Evolutionary conservation across 2,888 invertebrate genomes (phyloP).

Genomic region (Nymphalis urticae): DNA sequence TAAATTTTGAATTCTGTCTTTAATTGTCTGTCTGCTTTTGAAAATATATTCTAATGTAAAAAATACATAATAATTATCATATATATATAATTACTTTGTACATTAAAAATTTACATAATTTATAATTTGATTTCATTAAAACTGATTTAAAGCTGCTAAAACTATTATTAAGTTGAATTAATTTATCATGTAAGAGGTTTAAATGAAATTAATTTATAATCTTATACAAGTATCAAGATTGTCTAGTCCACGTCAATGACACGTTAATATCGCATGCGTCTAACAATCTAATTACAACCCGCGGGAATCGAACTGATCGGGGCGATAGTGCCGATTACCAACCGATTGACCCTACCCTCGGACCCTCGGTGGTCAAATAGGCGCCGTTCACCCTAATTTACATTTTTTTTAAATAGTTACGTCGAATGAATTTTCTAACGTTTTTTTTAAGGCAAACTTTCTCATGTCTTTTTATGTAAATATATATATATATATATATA

Average conservation of each 20-base stretch:
- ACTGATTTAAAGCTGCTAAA: too few species aligned
- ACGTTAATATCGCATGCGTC: constrained; percentile 77
- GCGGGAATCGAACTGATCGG: constrained; percentile 79
- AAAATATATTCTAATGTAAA: too few species aligned
- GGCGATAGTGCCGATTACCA: constrained; percentile 68
- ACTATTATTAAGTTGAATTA: not conserved
- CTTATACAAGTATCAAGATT: constrained; percentile 58
- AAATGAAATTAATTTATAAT: not conserved
- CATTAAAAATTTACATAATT: not conserved
- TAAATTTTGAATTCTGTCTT: too few species aligned
- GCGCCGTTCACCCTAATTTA: constrained; percentile 29
- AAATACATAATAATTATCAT: too few species aligned
- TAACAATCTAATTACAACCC: constrained; percentile 80
- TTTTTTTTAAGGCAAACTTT: not conserved
- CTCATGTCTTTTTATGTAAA: too few species aligned
- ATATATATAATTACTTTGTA: not conserved
- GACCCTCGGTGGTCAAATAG: constrained; percentile 24
- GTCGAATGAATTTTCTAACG: not conserved
- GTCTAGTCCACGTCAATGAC: constrained; percentile 48
- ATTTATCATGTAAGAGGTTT: not conserved
- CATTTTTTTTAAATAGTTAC: constrained; percentile 16
- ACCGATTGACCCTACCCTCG: constrained; percentile 52
- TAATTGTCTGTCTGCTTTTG: too few species aligned
- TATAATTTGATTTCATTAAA: not conserved
- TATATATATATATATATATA: too few species aligned